Percentiles rank a stretch among this genome's conserved stretches.
phyloP scores from a whole-genome alignment of 2,888 invertebrate species.

The Pemphredon lugubris region DNA sequence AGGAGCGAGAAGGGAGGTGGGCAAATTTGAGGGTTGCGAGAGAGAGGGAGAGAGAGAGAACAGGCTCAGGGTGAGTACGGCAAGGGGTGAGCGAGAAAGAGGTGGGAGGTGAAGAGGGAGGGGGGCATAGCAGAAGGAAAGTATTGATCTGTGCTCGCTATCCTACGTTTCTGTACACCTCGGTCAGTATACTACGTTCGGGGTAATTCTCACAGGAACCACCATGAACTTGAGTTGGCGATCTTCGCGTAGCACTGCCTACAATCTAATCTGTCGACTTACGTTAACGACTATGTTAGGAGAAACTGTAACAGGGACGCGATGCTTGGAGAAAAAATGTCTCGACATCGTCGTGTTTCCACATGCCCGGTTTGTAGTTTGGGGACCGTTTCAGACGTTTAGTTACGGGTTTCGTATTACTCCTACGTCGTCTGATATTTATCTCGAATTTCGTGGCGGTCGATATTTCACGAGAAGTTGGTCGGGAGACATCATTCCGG shows the following conservation, averaged over 20 bases:
- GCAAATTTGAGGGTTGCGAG: constrained; percentile 73
- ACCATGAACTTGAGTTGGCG: constrained; percentile 55
- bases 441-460: too few species aligned
- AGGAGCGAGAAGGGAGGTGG: constrained; percentile 54
- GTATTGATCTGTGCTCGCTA: constrained; percentile 80
- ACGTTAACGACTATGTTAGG: background rate
- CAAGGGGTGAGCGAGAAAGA: constrained; percentile 48
- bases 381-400: too few species aligned
- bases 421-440: too few species aligned
- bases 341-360: too few species aligned
- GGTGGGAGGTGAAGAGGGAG: constrained; percentile 69
- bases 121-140: constrained; percentile 79
- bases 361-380: too few species aligned
- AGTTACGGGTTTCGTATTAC: too few species aligned
- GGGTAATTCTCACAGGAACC: constrained; percentile 66
- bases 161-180: constrained; percentile 77
- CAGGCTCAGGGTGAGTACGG: constrained; percentile 48
- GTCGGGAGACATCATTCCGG: too few species aligned
- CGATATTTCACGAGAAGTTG: too few species aligned
- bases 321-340: too few species aligned
- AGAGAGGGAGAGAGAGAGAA: constrained; percentile 30
- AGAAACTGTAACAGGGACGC: too few species aligned
- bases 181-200: constrained; percentile 69
- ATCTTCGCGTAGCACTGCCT: constrained; percentile 28
- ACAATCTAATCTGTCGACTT: constrained; percentile 14